Evolutionary conservation across 2,888 invertebrate genomes (phyloP).

Genomic region (Galerucella calmariensis): DNA sequence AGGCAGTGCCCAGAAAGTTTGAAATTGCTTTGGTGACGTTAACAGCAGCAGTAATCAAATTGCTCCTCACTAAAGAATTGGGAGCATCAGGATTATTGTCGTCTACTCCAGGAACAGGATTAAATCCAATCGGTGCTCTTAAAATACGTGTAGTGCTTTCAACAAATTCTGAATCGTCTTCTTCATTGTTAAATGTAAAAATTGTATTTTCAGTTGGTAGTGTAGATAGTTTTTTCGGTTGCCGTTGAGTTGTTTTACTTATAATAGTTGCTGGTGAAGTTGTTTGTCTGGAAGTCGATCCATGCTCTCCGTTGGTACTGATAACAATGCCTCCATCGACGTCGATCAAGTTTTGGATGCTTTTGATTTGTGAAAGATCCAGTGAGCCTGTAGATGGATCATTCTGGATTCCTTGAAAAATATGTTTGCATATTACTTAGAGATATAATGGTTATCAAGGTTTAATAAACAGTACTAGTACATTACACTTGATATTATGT

Average conservation of each 20-base stretch:
- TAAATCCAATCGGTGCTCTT: constrained; percentile 58
- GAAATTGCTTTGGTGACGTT: constrained; percentile 83
- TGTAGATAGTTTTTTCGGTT: constrained; percentile 47
- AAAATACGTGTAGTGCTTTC: constrained; percentile 44
- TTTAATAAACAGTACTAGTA: background rate
- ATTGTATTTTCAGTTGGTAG: constrained; percentile 33
- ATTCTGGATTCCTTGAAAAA: constrained; percentile 52
- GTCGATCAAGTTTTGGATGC: constrained; percentile 55
- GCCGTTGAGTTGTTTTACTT: constrained; percentile 39
- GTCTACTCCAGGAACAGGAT: constrained; percentile 61
- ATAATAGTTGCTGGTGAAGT: constrained; percentile 42
- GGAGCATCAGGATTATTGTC: constrained; percentile 48
- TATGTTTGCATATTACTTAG: background rate
- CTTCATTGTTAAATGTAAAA: constrained; percentile 48
- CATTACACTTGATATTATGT: background rate
- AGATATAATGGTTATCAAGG: background rate
- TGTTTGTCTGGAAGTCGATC: constrained; percentile 48
- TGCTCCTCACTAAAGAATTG: constrained; percentile 62
- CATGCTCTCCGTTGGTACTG: constrained; percentile 50
- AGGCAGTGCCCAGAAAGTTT: constrained; percentile 80
- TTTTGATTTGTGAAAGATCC: constrained; percentile 57
- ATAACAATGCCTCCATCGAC: constrained; percentile 52
- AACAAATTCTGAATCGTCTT: constrained; percentile 44
- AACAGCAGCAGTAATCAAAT: constrained; percentile 78
- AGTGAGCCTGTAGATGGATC: constrained; percentile 58